These are phyloP conservation scores for Oncorhynchus kisutch DNA, from an alignment of 2,113 vertebrate genomes.

Conservation along the genomic window DNA sequence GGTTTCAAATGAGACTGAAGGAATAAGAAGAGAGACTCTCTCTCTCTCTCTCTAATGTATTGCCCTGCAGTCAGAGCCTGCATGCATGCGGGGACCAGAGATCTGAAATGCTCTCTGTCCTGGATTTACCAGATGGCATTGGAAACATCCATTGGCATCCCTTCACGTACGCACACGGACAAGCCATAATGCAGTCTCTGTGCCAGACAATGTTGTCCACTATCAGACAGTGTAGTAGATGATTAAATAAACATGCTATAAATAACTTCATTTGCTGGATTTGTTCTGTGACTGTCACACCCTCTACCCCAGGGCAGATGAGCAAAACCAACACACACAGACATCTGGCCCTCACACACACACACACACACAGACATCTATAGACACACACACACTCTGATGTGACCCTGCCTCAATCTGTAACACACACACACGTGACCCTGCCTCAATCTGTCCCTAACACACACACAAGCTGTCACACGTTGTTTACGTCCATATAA, in stretches of 20 bases:
- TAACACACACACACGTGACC: too few relatives aligned
- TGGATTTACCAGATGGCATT: conserved; percentile 61
- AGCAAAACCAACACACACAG: not conserved
- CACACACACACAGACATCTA: not conserved
- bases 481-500: too few relatives aligned
- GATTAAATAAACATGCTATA: conserved; percentile 13
- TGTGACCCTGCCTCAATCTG: too few relatives aligned
- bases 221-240: not conserved
- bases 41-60: conserved; percentile 9
- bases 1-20: too few relatives aligned
- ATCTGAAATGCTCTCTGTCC: conserved; percentile 56
- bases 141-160: conserved; percentile 47
- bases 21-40: too few relatives aligned
- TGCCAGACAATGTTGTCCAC: not conserved
- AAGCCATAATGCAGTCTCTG: not conserved
- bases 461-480: too few relatives aligned
- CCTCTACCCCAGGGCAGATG: not conserved
- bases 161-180: conserved; percentile 10
- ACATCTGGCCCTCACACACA: not conserved
- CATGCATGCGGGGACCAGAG: conserved; percentile 29
- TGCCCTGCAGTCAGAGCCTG: too few relatives aligned
- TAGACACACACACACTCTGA: not conserved
- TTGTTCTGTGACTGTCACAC: conserved; percentile 6
- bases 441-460: too few relatives aligned
- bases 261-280: conserved; percentile 9